These are phyloP conservation scores for Hipposideros larvatus DNA, from an alignment of 2,797 vertebrate species.

Conservation along the genomic window DNA sequence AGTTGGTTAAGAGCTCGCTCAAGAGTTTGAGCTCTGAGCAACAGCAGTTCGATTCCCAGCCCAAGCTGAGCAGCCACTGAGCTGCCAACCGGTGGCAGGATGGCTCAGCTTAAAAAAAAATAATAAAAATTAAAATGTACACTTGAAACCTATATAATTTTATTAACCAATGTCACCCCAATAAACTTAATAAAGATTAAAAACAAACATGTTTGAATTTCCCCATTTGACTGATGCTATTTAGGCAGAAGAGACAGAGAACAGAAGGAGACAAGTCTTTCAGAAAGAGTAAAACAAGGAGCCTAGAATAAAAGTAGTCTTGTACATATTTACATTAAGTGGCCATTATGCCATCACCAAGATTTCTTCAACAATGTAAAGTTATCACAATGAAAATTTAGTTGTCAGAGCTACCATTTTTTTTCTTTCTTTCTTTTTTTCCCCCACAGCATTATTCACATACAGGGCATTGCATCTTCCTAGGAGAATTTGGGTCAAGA, in stretches of 20 bases:
- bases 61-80: no score
- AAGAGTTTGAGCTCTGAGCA: no score
- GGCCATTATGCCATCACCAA: background rate
- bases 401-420: background rate
- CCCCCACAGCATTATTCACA: background rate
- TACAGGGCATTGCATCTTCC: background rate
- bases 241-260: background rate
- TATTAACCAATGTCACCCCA: no score
- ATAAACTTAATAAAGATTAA: no score
- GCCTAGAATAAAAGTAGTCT: background rate
- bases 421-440: background rate
- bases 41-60: no score
- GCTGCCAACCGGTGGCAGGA: no score
- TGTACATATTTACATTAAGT: background rate
- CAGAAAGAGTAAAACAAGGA: background rate
- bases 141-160: no score
- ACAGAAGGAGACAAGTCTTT: background rate
- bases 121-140: no score
- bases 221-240: background rate
- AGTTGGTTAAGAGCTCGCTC: no score
- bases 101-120: no score
- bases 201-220: background rate
- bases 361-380: background rate
- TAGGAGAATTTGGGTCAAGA: background rate
- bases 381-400: background rate